A percentile compares a stretch with the other conserved stretches of the same genome.
Conservation (phyloP, 2,888 invertebrate genomes). For the Conchocele bisecta region DNA sequence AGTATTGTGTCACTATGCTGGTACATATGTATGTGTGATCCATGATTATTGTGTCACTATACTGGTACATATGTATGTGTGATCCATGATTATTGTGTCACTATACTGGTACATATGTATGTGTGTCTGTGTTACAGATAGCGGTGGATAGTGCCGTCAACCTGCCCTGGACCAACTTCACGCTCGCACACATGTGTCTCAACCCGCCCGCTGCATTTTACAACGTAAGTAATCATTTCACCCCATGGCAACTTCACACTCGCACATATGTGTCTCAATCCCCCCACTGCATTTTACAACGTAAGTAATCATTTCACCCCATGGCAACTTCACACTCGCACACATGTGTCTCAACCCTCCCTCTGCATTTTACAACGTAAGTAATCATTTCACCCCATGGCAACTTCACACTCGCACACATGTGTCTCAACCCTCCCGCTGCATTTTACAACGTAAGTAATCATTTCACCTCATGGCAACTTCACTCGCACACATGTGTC, state of each 20-base stretch:
- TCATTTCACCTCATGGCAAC: too few species aligned
- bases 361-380: constrained; percentile 80
- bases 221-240: constrained; percentile 64
- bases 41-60: too few species aligned
- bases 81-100: too few species aligned
- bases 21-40: too few species aligned
- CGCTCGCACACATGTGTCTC: constrained; percentile 77
- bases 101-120: too few species aligned
- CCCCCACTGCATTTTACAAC: constrained; percentile 81
- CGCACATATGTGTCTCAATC: constrained; percentile 79
- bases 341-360: constrained; percentile 81
- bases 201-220: constrained; percentile 82
- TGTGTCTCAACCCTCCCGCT: too few species aligned
- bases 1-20: too few species aligned
- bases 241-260: constrained; percentile 81
- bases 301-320: constrained; percentile 70
- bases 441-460: too few species aligned
- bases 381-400: too few species aligned
- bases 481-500: too few species aligned
- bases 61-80: too few species aligned
- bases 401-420: too few species aligned
- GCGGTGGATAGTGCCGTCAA: constrained; percentile 80
- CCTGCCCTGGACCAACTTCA: constrained; percentile 81
- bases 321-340: constrained; percentile 80
- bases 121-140: constrained; percentile 61